phyloP scores from a whole-genome alignment of 2,888 invertebrate genomes.

The Osmoderma eremita region DNA sequence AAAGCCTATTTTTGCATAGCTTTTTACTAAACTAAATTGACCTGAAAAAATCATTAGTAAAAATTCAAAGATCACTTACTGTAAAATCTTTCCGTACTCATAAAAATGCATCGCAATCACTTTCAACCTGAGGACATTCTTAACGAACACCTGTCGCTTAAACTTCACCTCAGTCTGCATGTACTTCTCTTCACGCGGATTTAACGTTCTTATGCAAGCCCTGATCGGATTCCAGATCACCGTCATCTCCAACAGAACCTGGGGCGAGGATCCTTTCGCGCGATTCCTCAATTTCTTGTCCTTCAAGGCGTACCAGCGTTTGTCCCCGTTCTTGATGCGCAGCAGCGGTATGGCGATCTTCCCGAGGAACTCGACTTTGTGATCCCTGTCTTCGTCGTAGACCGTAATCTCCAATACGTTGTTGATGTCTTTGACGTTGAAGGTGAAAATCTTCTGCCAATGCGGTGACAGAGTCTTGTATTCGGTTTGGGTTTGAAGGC shows the following conservation, averaged over 20 bases:
- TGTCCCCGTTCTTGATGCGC: conserved; percentile 87
- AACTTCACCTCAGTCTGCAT: conserved; percentile 96
- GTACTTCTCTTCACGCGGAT: conserved; percentile 95
- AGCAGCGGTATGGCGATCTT: conserved; percentile 83
- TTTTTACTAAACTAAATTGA: neutral
- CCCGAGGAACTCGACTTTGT: conserved; percentile 97
- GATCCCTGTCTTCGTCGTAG: conserved; percentile 97
- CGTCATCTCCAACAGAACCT: conserved; percentile 90
- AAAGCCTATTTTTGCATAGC: neutral
- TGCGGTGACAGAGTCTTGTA: conserved; percentile 96
- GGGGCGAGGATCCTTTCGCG: conserved; percentile 92
- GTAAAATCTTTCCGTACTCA: conserved; percentile 89
- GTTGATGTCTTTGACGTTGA: conserved; percentile 96
- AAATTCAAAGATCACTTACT: conserved; percentile 70
- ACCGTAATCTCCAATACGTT: conserved; percentile 94
- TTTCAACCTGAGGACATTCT: conserved; percentile 92
- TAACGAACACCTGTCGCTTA: conserved; percentile 92
- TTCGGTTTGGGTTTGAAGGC: conserved; percentile 97
- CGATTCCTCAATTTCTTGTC: conserved; percentile 91
- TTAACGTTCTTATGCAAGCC: conserved; percentile 91
- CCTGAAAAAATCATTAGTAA: neutral
- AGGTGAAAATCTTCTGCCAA: conserved; percentile 99
- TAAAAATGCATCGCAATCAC: conserved; percentile 88
- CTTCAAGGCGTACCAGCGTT: conserved; percentile 95
- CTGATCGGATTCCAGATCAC: conserved; percentile 93